Evolutionary conservation across 2,113 vertebrate species (phyloP), one percentile per base, ranked within the genome.

Genomic region (Pygoscelis antarcticus): DNA sequence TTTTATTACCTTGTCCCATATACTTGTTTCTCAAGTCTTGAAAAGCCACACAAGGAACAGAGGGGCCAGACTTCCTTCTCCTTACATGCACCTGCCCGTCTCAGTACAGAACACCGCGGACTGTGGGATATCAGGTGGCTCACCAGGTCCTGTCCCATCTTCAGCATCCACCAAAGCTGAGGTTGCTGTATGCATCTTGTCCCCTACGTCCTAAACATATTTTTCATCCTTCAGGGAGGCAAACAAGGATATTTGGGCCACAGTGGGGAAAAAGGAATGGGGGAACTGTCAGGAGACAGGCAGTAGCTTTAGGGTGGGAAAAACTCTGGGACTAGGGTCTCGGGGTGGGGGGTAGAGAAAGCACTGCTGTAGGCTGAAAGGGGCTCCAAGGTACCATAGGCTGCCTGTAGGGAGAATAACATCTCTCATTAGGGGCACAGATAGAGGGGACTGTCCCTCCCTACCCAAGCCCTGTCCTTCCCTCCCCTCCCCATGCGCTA

Each of bases 61-160:
- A 64, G 7, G 44, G 61, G 9, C 8, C 55, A 65, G 38, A 36
- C 22, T 58, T 66, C 38, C 60, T 78, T 88, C 38, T 68, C 54
- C 71, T 75, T 51, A 40, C 7, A 7, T 11, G 5, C 40, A 80
- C 46, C 51, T 46, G 52, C 7, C 42, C 11, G 27, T 52, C 64
- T 57, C 65, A 29, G 25, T 10, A 62, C 2, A 0, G 17, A 16
- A 66, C 27, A 30, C 30, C 10, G 20, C 1, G 0, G 34, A 15
- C 19, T 26, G 4, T 0, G 3, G 34, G 19, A 2, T 42, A 15
- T 7, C n/a, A 34, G 19, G 26, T 23, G 11, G 34, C 38, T 94
- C 21, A 13, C 16, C 36, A 51, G 70, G 34, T 68, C n/a, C 47
- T 68, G 52, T 25, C 20, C 47, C 34, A 25, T 10, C 77, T 29